Evolutionary conservation across 2,888 invertebrate genomes (phyloP), one percentile per base, ranked within the genome.

Genomic region (Siphonodentalium dalli): DNA sequence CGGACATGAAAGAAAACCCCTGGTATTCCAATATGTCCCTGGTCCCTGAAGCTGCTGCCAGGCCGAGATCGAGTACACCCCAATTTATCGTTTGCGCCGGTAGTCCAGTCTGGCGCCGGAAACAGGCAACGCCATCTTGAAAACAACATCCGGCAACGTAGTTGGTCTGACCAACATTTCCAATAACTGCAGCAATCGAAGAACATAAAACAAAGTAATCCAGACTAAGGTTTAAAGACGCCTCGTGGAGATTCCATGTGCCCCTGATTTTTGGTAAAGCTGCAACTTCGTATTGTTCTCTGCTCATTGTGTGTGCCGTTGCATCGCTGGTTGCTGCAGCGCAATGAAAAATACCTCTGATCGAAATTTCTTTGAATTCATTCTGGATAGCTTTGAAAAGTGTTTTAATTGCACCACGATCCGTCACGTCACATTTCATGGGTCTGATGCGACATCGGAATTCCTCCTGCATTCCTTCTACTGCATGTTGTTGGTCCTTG

Each of bases 121-220:
- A 63, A 21, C 51, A 40, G 6, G 68, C 65, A 26, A 72, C 34
- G 4, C 59, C 44, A 43, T 72, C 72, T 52, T 60, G 26, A 31
- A 72, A 72, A 3, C 64, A 47, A 54, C 69, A 69, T 8, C 58
- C 72, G 13, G 68, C 63, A 7, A 58, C 64, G 48, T 72, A 69
- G 47, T 68, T 71, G 13, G 61, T 56, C 34, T 72, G 72, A 1
- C 69, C 71, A 20, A 40, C 47, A 31, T 65, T 68, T 26, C 69
- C 72, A 9, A 67, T 26, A 2, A 69, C 39, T 6, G 68, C 60
- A 1, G 63, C 56, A 3, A 69, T 53, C 2, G 70, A 70, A 0
- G 72, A 72, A 52, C 68, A 68, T 45, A 71, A 52, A 7, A 71
- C 37, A 51, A 72, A 72, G 38, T 63, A 68, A 52, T 72, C 70